phyloP scores from a whole-genome alignment of 2,113 vertebrate genomes.

The Dicerorhinus sumatrensis region DNA sequence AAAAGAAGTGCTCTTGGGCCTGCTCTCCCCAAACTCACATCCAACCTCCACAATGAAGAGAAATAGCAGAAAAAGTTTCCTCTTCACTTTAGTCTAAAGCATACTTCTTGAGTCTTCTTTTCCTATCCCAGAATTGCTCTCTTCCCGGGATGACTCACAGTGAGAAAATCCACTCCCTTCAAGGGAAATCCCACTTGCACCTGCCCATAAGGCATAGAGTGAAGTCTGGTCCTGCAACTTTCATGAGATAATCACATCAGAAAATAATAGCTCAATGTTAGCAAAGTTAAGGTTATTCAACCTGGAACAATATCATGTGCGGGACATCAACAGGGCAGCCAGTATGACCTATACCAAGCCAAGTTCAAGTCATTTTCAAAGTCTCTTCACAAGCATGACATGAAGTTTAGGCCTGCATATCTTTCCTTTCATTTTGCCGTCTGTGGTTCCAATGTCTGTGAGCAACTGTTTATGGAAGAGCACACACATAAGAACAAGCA shows the following conservation, averaged over 20 bases:
- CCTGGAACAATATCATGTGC: background rate
- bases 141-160: background rate
- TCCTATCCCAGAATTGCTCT: background rate
- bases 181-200: background rate
- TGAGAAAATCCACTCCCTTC: background rate
- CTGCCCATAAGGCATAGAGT: background rate
- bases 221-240: background rate
- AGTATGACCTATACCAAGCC: background rate
- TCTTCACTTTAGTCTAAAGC: background rate
- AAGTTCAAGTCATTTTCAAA: background rate
- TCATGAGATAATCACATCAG: background rate
- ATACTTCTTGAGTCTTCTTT: background rate
- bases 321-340: background rate
- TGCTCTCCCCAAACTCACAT: background rate
- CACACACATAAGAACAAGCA: background rate
- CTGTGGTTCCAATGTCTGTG: background rate
- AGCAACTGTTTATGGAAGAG: background rate
- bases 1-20: background rate
- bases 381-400: background rate
- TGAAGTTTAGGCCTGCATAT: background rate
- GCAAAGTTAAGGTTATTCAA: background rate
- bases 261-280: background rate
- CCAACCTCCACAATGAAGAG: background rate
- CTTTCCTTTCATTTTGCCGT: slow-evolving; percentile 25
- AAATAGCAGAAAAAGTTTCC: background rate